Base-by-base conservation (phyloP, 2,888 invertebrate species). In the Hecatera dysodea region DNA sequence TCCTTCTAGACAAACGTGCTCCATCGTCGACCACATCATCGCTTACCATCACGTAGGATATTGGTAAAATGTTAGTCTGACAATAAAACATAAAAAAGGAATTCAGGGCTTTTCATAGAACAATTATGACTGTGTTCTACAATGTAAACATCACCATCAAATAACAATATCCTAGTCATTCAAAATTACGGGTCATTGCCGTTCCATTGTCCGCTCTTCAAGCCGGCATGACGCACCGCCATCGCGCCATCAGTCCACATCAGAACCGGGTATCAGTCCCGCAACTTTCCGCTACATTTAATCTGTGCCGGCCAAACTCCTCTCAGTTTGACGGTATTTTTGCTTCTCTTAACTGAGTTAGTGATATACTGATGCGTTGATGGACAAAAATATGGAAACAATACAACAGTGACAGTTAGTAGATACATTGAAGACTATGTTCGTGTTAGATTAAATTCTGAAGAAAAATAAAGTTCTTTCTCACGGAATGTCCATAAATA, bases 241-340 rank as follows among this genome's bases (percentile, higher is more conserved):
- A 74, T 79, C 73, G 57, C 56, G 33, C 53, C 68, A 73, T 73
- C 64, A 57, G 61, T 78, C 44, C 59, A 29, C 61, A 62, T 33
- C 60, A 59, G 19, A 4, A 4, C 12, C 59, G 22, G n/a, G 24
- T 56, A 48, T 59, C 68, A 81, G 53, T 22, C 56, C 2, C 60
- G 55, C 67, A 42, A 72, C 65, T 84, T 84, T 82, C 69, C 79
- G 72, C 71, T 61, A 84, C 84, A 84, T 83, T 83, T 72, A 78
- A 69, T 71, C 65, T 61, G 22, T 15, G 27, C n/a, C 59, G 57
- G 67, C 50, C 67, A 44, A 42, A 74, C 42, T 67, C 42, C 36
- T 42, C 48, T 24, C n/a, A 27, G 3, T 11, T 27, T 12, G 1
- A 17, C 27, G 12, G 19, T 50, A 52, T 52, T 77, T 46, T 52